Evolutionary conservation across 2,113 vertebrate species (phyloP).

Genomic region (Phoenicopterus ruber): DNA sequence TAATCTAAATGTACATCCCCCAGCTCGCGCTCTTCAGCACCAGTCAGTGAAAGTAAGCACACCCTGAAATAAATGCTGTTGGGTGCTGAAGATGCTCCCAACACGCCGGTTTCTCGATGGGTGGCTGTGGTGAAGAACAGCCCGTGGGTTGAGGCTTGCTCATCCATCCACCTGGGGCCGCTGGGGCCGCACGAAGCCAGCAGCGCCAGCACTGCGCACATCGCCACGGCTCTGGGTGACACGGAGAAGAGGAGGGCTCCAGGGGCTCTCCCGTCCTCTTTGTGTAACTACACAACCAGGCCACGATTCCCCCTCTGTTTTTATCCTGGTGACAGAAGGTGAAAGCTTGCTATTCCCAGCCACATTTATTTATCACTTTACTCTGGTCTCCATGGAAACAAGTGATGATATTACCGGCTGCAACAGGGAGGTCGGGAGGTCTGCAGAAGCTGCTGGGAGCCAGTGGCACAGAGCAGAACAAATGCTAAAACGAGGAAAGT

Average conservation of each 20-base stretch:
- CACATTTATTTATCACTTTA: neutral
- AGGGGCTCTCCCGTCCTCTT: neutral
- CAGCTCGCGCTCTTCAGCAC: neutral
- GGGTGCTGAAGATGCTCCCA: neutral
- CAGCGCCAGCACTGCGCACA: no score
- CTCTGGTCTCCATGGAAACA: slow-evolving; percentile 28
- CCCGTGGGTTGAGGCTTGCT: neutral
- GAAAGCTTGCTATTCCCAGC: neutral
- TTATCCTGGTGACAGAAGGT: neutral
- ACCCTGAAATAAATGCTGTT: neutral
- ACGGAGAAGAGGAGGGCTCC: neutral
- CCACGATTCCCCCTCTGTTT: neutral
- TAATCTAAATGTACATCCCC: fast-evolving
- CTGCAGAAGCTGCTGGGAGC: neutral
- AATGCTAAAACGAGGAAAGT: neutral
- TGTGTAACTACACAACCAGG: neutral
- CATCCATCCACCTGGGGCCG: neutral
- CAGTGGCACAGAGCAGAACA: neutral
- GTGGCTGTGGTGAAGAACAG: neutral
- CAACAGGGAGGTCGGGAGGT: neutral
- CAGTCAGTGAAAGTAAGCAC: neutral
- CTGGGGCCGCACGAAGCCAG: neutral
- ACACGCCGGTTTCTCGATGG: fast-evolving
- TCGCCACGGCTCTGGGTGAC: neutral
- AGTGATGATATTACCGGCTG: neutral